Percentiles rank a stretch among this genome's conserved stretches.
phyloP scores from a whole-genome alignment of 2,113 vertebrate species.

The Pedetes capensis region DNA sequence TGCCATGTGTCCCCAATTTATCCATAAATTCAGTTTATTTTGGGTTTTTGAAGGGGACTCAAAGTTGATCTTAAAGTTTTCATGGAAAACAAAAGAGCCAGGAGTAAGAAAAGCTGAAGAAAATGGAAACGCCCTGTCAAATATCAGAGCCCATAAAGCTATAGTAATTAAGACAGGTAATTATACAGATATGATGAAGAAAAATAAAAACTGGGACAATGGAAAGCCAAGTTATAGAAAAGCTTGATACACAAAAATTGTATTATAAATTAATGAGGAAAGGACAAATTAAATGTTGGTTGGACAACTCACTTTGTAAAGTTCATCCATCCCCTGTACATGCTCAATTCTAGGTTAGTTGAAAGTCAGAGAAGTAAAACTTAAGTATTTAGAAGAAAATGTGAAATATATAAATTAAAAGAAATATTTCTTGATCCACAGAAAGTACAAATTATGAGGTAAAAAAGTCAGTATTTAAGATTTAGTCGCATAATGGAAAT shows the following conservation, averaged over 20 bases:
- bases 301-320: neutral
- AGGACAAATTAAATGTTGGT: conserved; percentile 12
- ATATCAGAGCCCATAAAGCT: neutral
- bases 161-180: neutral
- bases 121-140: neutral
- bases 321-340: neutral
- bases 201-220: neutral
- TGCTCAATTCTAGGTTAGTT: neutral
- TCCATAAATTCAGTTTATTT: neutral
- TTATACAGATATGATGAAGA: neutral
- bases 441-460: neutral
- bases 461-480: too few relatives aligned
- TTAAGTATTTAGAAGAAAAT: too few relatives aligned
- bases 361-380: too few relatives aligned
- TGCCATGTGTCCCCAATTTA: neutral
- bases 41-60: neutral
- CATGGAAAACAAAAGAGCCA: neutral
- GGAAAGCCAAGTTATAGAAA: neutral
- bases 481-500: too few relatives aligned
- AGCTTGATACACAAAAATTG: neutral
- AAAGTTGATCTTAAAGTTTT: neutral
- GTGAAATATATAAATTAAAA: neutral
- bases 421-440: neutral
- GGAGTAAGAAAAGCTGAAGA: neutral
- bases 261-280: neutral